Base-by-base conservation (phyloP, 2,797 vertebrate genomes). In the Pelochelys cantorii region DNA sequence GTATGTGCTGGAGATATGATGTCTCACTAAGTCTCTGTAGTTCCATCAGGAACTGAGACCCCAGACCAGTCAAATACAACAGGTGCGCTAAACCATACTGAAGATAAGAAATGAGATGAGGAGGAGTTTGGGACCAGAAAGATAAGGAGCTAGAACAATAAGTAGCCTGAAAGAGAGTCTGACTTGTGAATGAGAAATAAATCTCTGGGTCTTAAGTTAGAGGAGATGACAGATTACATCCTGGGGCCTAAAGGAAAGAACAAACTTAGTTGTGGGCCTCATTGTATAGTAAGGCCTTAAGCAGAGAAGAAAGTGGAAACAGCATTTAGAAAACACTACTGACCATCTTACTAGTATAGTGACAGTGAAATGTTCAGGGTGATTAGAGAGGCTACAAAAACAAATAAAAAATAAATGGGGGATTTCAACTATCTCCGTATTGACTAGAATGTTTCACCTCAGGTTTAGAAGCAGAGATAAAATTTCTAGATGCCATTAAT, bases 131-230 rank as follows among this genome's bases (percentile, higher is more conserved):
- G 53, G 34, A 75, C 25, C n/a, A 56, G 0, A 1, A 90, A 87
- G 34, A 0, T 2, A 77, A 48, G 42, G 42, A 48, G 42, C 42
- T 48, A 56, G 0, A 1, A 90, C 85, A n/a, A 0, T 2, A 77
- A 91, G 29, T 14, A 0, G 0, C 83, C 89, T 93, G 77, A 55
- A 89, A 65, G 60, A 54, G 89, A n/a, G 5, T 23, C 82, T 74
- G 54, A n/a, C 55, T 88, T 56, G 65, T 48, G 34, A 84, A 52
- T 86, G 81, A 59, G 23, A 83, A 60, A 83, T 17, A 62, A 2
- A 87, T 37, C 29, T 11, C 78, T 55, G 54, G 11, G 57, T 71
- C 29, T 86, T 8, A 88, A 90, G 85, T 87, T 62, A 84, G 53
- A 85, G 11, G 12, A n/a, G 11, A 77, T 81, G 23, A 86, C 85